Base-by-base conservation (phyloP, 2,888 invertebrate species). In the Aporophyla nigra region DNA sequence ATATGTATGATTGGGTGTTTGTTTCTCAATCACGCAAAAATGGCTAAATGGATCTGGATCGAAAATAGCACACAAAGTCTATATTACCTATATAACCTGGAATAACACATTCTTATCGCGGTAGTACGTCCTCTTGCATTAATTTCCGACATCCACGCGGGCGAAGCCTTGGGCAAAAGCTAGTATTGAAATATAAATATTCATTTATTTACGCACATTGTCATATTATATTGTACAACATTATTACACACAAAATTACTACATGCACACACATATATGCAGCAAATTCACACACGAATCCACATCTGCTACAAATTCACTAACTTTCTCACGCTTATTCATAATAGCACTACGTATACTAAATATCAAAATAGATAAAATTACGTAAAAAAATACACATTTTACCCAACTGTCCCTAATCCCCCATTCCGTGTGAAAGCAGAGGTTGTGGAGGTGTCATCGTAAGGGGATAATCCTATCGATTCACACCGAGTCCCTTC, bases 391-490 rank as follows among this genome's bases (percentile, higher is more conserved):
- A 76, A 84, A 74, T 58, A 74, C 72, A 62, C 51, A 74, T 76
- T 71, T 71, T 68, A 71, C 63, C 71, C 71, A 87, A 71, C 73
- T 74, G 80, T 81, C 58, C 79, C 62, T 83, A 85, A 88, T 87
- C 82, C 83, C 70, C 66, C 72, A 87, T 89, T 87, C 80, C 84
- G 87, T 90, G 87, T 87, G 89, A 87, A 86, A 84, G 73, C 71
- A 80, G 78, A 85, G 87, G 86, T 83, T 79, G 83, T 76, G 71
- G 71, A 90, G 90, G 91, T 89, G 91, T 89, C 90, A 89, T 87
- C 84, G 90, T 88, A 71, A 84, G 72, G 82, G 85, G 88, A 87
- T 92, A 89, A 91, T 90, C 92, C 89, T 82, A 91, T 91, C 88
- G 86, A 88, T 90, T 92, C 88, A 83, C 87, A 81, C 86, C 83